A percentile compares a stretch with the other conserved stretches of the same genome.
Conservation (phyloP, 2,113 vertebrate genomes). For the Colinus virginianus region DNA sequence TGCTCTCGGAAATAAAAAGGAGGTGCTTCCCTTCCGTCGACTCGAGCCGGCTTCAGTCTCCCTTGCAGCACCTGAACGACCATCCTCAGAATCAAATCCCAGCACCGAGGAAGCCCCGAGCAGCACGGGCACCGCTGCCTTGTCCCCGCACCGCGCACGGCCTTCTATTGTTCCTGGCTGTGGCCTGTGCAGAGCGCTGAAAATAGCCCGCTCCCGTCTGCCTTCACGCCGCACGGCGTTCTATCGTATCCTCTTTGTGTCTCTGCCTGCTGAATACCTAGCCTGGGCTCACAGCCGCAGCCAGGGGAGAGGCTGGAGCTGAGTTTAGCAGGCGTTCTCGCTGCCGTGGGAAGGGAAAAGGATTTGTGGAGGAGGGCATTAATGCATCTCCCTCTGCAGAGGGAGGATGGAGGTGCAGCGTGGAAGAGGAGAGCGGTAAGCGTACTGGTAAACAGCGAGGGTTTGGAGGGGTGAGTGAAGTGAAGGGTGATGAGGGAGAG, state of each 20-base stretch:
- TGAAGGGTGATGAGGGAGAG: not conserved
- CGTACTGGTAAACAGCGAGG: not conserved
- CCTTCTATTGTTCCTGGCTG: slow-evolving; percentile 60
- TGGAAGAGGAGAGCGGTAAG: not conserved
- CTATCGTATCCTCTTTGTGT: not conserved
- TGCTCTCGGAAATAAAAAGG: not conserved
- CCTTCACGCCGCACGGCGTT: not conserved
- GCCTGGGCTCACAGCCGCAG: not conserved
- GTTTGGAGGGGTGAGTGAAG: not conserved
- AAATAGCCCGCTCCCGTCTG: not conserved
- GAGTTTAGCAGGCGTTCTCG: not conserved
- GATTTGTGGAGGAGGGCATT: not conserved
- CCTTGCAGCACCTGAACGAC: not conserved
- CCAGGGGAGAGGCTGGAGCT: not conserved
- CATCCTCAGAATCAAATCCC: not conserved
- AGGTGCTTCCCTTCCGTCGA: not conserved
- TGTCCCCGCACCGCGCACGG: not conserved
- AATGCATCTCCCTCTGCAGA: not conserved
- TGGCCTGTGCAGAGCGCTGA: slow-evolving; percentile 30
- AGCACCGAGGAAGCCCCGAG: not conserved
- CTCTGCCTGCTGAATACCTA: not conserved
- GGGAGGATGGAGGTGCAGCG: not conserved
- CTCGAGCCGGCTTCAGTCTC: not conserved
- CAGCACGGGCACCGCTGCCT: not conserved
- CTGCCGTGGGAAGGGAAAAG: not conserved